Evolutionary conservation across 2,888 invertebrate genomes (phyloP).

Genomic region (Sclerodermus sp.): DNA sequence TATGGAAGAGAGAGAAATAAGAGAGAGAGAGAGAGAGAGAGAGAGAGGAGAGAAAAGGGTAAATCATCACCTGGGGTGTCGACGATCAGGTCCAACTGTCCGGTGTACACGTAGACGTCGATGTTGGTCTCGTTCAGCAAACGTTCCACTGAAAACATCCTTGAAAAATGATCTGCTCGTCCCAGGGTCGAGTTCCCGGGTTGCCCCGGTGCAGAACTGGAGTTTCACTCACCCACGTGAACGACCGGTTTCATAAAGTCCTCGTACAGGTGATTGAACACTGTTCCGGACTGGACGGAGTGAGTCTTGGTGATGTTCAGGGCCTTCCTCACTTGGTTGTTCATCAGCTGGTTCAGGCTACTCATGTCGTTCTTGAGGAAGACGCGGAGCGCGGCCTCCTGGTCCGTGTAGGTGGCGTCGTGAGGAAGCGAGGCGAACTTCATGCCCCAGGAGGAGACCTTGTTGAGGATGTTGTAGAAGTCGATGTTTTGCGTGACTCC

Average conservation of each 20-base stretch:
- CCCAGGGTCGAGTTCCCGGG: too few species aligned
- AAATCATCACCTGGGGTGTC: conserved; percentile 70
- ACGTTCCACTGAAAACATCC: conserved; percentile 63
- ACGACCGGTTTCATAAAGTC: conserved; percentile 85
- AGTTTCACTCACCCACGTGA: conserved; percentile 61
- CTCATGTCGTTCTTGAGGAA: neutral
- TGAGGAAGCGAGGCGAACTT: neutral
- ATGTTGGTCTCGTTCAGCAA: conserved; percentile 70
- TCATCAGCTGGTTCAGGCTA: conserved; percentile 65
- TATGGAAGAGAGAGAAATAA: too few species aligned
- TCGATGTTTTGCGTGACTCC: conserved; percentile 69
- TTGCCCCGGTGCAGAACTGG: too few species aligned
- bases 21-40: too few species aligned
- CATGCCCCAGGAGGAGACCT: conserved; percentile 28
- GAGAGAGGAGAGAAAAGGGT: too few species aligned
- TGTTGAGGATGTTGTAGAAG: conserved; percentile 79
- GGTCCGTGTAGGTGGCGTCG: neutral
- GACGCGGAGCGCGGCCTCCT: too few species aligned
- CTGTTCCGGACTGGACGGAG: conserved; percentile 65
- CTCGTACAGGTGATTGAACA: conserved; percentile 63
- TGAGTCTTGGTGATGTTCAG: conserved; percentile 64
- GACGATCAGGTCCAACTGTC: conserved; percentile 83
- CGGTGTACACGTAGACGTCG: conserved; percentile 72
- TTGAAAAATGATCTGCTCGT: conserved; percentile 14
- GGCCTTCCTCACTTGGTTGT: conserved; percentile 67